phyloP scores from a whole-genome alignment of 2,113 vertebrate genomes.

The Rhinoderma darwinii region DNA sequence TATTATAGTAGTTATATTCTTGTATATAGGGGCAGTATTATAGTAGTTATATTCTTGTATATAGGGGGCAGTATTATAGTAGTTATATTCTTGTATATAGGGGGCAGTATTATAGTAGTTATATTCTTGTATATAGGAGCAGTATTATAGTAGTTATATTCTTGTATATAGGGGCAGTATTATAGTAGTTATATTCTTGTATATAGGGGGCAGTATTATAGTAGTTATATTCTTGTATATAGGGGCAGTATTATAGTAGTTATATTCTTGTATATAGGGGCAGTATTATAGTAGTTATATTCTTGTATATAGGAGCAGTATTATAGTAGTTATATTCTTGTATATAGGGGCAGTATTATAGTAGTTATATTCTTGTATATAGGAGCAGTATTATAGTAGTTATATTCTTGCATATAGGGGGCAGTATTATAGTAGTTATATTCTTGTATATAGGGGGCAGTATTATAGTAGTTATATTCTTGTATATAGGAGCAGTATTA shows the following conservation, averaged over 20 bases:
- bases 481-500: neutral
- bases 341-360: too few species aligned
- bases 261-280: slow-evolving; percentile 2
- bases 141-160: slow-evolving; percentile 2
- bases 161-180: neutral
- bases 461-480: neutral
- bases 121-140: neutral
- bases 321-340: slow-evolving; percentile 1
- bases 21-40: neutral
- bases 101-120: neutral
- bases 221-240: neutral
- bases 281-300: slow-evolving; percentile 7
- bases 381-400: too few species aligned
- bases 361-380: too few species aligned
- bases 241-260: neutral
- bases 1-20: neutral
- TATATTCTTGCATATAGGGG: too few species aligned
- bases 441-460: neutral
- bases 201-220: neutral
- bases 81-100: neutral
- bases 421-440: neutral
- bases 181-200: slow-evolving; percentile 7
- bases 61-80: neutral
- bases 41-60: neutral
- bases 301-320: neutral